Evolutionary conservation across 2,113 vertebrate genomes (phyloP), one percentile per base, ranked within the genome.

Genomic region (Phrynocephalus versicolor): DNA sequence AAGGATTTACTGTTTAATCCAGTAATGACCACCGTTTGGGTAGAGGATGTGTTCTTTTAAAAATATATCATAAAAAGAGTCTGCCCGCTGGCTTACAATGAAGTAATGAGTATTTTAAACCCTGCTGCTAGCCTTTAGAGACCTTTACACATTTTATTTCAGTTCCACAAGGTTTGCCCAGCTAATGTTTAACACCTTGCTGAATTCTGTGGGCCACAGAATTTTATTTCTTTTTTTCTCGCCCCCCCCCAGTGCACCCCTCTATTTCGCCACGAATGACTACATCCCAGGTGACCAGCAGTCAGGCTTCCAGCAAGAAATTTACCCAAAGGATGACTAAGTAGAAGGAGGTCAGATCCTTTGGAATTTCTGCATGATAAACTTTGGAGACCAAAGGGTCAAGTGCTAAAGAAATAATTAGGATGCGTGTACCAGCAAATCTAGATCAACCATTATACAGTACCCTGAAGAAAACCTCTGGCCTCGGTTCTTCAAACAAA

Each of bases 1-100:
- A 65, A 23, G 87, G 81, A 90, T 93, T 89, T 85, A 87, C 78
- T 79, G 86, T 71, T 3, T 30, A 86, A 88, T 76, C 82, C 58
- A 69, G 33, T 4, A 75, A 37, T 60, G 81, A 90, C 58, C 57
- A 79, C 12, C 85, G 82, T 33, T 88, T 75, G 69, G 91, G 60
- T 85, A 21, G 65, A 83, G 75, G 79, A 1, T 79, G n/a, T 74
- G 74, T 81, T 77, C 27, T 67, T 65, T 67, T 67, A n/a, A n/a
- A n/a, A n/a, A n/a, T n/a, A n/a, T n/a, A n/a, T n/a, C n/a, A 33
- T 81, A 33, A 86, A 82, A 45, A 71, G 86, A 85, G 75, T 14
- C 71, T 58, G 10, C 6, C 75, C 76, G 51, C 89, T 84, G 57
- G 88, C 55, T 58, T 88, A 35, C 86, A 87, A 55, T 0, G 69